Evolutionary conservation across 2,888 invertebrate genomes (phyloP).

Genomic region (Eubasilissa splendida): DNA sequence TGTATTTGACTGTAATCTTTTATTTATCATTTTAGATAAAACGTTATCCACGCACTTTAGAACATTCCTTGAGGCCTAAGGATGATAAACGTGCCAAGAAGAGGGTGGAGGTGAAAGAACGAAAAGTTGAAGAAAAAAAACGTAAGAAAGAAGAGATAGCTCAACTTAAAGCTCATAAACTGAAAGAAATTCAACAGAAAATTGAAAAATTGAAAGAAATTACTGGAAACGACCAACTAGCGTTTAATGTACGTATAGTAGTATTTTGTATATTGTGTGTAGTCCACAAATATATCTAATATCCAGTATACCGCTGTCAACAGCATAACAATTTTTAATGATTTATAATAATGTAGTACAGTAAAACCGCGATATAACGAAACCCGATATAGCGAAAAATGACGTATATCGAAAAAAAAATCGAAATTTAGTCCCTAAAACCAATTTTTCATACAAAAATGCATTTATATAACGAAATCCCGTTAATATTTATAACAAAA

Average conservation of each 20-base stretch:
- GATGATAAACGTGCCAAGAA: constrained; percentile 86
- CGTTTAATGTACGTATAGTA: constrained; percentile 71
- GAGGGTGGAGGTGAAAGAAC: constrained; percentile 80
- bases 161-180: constrained; percentile 87
- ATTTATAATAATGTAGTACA: too few species aligned
- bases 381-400: too few species aligned
- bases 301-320: too few species aligned
- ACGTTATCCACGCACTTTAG: constrained; percentile 92
- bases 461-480: too few species aligned
- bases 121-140: constrained; percentile 85
- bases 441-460: too few species aligned
- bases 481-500: too few species aligned
- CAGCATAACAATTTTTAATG: too few species aligned
- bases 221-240: constrained; percentile 85
- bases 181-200: constrained; percentile 92
- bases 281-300: too few species aligned
- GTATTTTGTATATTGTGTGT: too few species aligned
- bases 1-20: background rate
- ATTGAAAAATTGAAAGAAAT: constrained; percentile 89
- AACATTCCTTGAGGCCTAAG: constrained; percentile 84
- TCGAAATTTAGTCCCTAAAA: too few species aligned
- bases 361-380: too few species aligned
- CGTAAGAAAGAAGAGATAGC: constrained; percentile 91
- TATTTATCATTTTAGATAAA: constrained; percentile 76
- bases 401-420: too few species aligned